Evolutionary conservation across 92 coral and sea anemone species (phyloP).

Genomic region (Actinernus sp.): DNA sequence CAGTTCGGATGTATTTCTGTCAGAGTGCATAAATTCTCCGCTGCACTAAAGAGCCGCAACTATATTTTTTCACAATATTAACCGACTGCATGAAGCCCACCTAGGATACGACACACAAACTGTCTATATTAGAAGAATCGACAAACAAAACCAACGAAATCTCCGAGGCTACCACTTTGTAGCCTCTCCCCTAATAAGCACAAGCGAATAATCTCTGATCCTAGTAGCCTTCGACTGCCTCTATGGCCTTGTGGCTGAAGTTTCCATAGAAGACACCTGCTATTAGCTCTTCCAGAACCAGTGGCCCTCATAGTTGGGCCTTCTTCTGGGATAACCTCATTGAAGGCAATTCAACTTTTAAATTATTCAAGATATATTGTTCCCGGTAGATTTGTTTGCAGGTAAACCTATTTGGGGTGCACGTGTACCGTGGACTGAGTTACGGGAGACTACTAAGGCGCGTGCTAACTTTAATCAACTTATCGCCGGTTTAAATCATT

Average conservation of each 20-base stretch:
- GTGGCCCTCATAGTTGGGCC: constrained; percentile 67
- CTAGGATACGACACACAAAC: constrained; percentile 56
- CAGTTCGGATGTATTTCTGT: no score
- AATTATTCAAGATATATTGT: constrained; percentile 77
- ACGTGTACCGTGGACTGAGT: no score
- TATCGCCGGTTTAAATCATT: no score
- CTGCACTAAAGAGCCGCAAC: constrained; percentile 13
- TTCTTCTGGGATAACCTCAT: constrained; percentile 64
- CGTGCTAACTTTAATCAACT: no score
- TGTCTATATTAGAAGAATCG: constrained; percentile 26
- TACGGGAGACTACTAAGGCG: no score
- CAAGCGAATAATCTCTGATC: constrained; percentile 12
- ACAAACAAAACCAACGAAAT: constrained; percentile 38
- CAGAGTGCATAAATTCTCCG: constrained; percentile 3
- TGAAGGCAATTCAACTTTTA: constrained; percentile 69
- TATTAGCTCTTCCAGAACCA: constrained; percentile 56
- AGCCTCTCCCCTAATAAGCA: constrained; percentile 41
- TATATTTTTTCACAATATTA: not conserved
- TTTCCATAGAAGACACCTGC: constrained; percentile 92
- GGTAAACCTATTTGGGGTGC: constrained; percentile 53
- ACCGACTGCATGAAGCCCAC: constrained; percentile 33
- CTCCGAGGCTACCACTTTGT: constrained; percentile 64
- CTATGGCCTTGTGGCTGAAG: constrained; percentile 53
- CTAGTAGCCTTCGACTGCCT: constrained; percentile 6
- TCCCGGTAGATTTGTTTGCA: constrained; percentile 75